These are phyloP conservation scores for Clitarchus hookeri DNA, from an alignment of 2,888 invertebrate species.

Conservation along the genomic window DNA sequence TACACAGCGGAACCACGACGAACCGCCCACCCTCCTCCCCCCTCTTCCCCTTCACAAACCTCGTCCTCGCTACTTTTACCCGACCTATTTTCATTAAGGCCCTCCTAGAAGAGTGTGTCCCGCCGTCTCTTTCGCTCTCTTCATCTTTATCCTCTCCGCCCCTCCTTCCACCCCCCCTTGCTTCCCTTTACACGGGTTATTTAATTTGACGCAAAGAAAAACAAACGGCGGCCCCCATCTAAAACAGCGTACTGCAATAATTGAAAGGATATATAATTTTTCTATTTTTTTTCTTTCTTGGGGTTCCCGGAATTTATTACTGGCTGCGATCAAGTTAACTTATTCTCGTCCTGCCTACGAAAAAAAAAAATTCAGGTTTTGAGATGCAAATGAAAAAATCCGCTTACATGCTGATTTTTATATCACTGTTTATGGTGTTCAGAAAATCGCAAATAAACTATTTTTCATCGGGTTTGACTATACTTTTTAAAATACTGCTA, in stretches of 20 bases:
- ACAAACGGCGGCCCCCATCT: neutral
- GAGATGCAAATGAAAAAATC: too few species aligned
- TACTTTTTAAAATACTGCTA: too few species aligned
- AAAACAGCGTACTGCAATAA: neutral
- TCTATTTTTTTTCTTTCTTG: too few species aligned
- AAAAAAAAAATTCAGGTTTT: too few species aligned
- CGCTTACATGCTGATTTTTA: too few species aligned
- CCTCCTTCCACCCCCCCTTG: neutral
- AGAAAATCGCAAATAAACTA: too few species aligned
- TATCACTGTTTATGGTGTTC: too few species aligned
- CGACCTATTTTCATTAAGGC: slow-evolving; percentile 6
- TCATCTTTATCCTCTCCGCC: neutral
- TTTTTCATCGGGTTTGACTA: too few species aligned
- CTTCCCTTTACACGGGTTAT: neutral
- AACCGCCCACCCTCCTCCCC: neutral
- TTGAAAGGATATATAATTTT: neutral
- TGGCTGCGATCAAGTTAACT: neutral
- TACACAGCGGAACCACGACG: neutral
- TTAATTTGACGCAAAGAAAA: slow-evolving; percentile 14
- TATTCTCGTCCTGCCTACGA: too few species aligned
- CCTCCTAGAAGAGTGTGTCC: neutral
- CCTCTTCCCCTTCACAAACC: neutral
- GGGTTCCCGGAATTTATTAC: neutral
- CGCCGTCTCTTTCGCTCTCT: neutral
- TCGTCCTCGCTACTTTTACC: too few species aligned